phyloP scores from a whole-genome alignment of 2,113 vertebrate species.

The Anthoscopus minutus region DNA sequence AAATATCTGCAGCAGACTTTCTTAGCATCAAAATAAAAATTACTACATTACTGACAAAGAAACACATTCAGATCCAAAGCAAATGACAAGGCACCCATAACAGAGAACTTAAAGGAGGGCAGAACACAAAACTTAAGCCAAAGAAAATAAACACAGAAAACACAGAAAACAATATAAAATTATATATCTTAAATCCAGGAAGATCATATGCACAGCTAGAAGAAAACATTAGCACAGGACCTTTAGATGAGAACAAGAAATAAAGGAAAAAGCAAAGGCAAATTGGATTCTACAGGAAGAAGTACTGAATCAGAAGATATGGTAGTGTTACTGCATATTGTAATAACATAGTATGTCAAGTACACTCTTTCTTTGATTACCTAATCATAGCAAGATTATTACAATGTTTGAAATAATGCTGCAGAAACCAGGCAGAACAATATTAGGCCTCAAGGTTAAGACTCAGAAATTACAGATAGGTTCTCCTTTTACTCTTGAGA shows the following conservation, averaged over 20 bases:
- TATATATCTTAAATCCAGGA: background rate
- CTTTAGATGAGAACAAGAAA: background rate
- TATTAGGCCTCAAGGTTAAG: background rate
- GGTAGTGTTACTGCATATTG: background rate
- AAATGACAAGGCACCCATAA: background rate
- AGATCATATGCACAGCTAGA: background rate
- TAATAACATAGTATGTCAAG: background rate
- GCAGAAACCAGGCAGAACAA: background rate
- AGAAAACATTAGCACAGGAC: background rate
- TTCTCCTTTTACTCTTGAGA: background rate
- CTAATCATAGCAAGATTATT: constrained; percentile 20
- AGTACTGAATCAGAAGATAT: background rate
- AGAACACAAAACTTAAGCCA: background rate
- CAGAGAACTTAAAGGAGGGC: background rate
- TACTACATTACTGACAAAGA: background rate
- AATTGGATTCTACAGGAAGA: background rate
- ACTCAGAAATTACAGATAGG: background rate
- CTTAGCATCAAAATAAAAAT: background rate
- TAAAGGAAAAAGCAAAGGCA: background rate
- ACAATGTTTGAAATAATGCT: background rate
- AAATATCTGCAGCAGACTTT: background rate
- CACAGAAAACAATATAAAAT: background rate
- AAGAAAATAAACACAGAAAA: background rate
- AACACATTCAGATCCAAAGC: background rate
- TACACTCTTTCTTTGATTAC: constrained; percentile 10